Percentiles rank a stretch among this genome's conserved stretches.
phyloP scores from a whole-genome alignment of 2,888 invertebrate species.

The Eueremaeus valkanovi region DNA sequence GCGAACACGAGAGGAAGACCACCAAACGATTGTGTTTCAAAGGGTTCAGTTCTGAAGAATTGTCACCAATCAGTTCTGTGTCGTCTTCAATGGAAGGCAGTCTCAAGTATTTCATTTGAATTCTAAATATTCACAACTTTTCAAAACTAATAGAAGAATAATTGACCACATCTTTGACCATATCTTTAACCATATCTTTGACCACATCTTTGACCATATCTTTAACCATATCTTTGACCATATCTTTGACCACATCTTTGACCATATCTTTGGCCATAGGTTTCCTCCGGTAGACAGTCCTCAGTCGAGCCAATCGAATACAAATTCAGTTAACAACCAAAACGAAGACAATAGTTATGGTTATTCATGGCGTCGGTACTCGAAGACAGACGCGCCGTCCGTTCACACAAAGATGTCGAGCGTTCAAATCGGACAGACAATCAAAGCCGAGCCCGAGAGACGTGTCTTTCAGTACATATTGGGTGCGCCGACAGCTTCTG shows the following conservation, averaged over 20 bases:
- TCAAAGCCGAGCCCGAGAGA: background rate
- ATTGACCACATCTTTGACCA: no score
- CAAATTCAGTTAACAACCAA: background rate
- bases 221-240: no score
- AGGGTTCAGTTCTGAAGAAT: background rate
- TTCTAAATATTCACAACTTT: background rate
- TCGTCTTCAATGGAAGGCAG: background rate
- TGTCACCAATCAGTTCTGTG: constrained; percentile 24
- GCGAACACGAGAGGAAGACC: background rate
- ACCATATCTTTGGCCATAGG: background rate
- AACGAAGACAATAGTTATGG: constrained; percentile 30
- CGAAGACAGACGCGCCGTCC: constrained; percentile 39
- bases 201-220: no score
- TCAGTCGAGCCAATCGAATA: background rate
- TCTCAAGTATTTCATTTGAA: background rate
- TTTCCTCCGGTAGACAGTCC: background rate
- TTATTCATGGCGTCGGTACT: constrained; percentile 38
- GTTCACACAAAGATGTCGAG: constrained; percentile 27
- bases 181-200: no score
- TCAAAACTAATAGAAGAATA: no score
- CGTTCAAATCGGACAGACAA: constrained; percentile 34
- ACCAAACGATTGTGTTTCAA: background rate
- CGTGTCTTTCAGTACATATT: constrained; percentile 78
- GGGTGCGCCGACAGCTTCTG: constrained; percentile 93
- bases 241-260: no score